Base-by-base conservation (phyloP, 2,797 vertebrate species). In the Leontopithecus rosalia region DNA sequence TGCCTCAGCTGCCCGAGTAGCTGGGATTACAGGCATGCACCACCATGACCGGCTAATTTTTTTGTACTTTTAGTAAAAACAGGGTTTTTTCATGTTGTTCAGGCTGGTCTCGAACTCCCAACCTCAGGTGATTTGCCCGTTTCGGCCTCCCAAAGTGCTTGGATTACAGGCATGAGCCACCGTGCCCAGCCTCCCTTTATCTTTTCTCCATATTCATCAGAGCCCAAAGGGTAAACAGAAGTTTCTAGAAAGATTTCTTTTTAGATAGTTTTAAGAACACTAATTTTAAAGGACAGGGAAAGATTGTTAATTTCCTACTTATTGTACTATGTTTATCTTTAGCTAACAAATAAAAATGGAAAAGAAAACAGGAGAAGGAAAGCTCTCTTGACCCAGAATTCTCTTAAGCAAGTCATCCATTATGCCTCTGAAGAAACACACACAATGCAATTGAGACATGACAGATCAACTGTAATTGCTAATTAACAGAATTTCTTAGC, bases 201-300 rank as follows among this genome's bases (percentile, higher is more conserved):
- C 84, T 26, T 55, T 72, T 91, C 58, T 86, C 67, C 46, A 36
- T 43, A 72, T 33, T 94, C 24, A 43, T 17, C 36, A 39, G 90
- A 73, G 70, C 20, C 11, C 55, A 72, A 90, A 61, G 48, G n/a
- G 61, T 48, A 80, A 92, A 96, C 20, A 94, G 22, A 88, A 36
- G n/a, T 85, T 92, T 88, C 57, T 76, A 81, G 70, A 82, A 76
- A 57, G 13, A 73, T 33, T 81, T 72, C 67, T 75, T 86, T 94
- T 33, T 77, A n/a, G 67, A 92, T 73, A 57, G 94, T 86, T 87
- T 64, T 70, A 92, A 52, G 92, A 85, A 93, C 20, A 81, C 33
- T 84, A 67, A 91, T 80, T 97, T 91, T 91, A 95, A 94, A 91
- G n/a, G 64, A 70, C 6, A 94, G 19, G n/a, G 57, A 92, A 95